Evolutionary conservation across 2,888 invertebrate species (phyloP), one percentile per base, ranked within the genome.

Genomic region (Sarcophaga variegata): DNA sequence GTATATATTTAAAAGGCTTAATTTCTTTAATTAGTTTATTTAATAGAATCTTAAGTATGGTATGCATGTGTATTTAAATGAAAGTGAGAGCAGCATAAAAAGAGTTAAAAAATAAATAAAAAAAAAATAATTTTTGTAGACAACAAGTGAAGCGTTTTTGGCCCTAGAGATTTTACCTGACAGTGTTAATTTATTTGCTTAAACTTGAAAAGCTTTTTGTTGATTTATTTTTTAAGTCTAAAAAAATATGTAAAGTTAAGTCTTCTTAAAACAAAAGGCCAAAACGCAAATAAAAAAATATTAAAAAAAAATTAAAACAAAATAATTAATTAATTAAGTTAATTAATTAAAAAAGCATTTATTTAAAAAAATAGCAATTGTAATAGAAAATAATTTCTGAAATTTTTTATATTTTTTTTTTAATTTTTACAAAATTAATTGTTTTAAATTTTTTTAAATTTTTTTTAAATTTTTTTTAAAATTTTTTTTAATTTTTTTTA

Each of bases 161-260:
- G 37, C 37, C 37, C 67, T 81, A 76, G 12, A 54, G 17, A 54
- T 74, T 75, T 87, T 79, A 84, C 84, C 81, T 87, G 87, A 87
- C 76, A 84, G 79, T 84, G 87, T 82, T 84, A 76, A 79, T 81
- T 87, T 82, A 70, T 76, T 83, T 82, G 81, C 84, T 81, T 71
- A 82, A 76, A 81, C 70, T 76, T 81, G 22, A 84, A 87, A 82
- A 84, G 83, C 86, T 82, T 87, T 86, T 84, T 87, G 81, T 84
- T 87, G 81, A 82, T 81, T 87, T 87, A 84, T 82, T 87, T 81
- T 84, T 85, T 81, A 85, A 85, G 84, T 77, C 76, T 80, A 4
- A 37, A 37, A 81, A 85, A 54, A 72, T 71, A 67, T 67, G n/a
- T 81, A 85, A 76, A 76, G 76, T 76, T 81, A 85, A 76, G 62